Conservation (phyloP, 2,113 vertebrate species). For the pig (Sus scrofa) region T2T-Sscrofa CM000820.6:4747001-4747500, state of each 20-base stretch:
- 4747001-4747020: neutral
- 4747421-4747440: neutral
- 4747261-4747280: neutral
- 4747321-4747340: neutral
- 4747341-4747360: neutral
- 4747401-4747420: constrained; percentile 8
- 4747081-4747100: neutral
- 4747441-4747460: neutral
- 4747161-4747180: neutral
- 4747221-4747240: neutral
- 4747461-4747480: neutral
- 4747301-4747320: neutral
- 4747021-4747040: neutral
- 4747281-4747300: neutral
- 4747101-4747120: neutral
- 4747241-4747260: neutral
- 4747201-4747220: neutral
- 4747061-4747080: neutral
- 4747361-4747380: neutral
- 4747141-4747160: neutral
- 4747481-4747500: neutral
- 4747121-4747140: neutral
- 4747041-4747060: neutral
- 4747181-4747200: neutral
- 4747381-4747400: neutral